Conservation (phyloP, 2,113 vertebrate species). For the Phoxinus phoxinus region DNA sequence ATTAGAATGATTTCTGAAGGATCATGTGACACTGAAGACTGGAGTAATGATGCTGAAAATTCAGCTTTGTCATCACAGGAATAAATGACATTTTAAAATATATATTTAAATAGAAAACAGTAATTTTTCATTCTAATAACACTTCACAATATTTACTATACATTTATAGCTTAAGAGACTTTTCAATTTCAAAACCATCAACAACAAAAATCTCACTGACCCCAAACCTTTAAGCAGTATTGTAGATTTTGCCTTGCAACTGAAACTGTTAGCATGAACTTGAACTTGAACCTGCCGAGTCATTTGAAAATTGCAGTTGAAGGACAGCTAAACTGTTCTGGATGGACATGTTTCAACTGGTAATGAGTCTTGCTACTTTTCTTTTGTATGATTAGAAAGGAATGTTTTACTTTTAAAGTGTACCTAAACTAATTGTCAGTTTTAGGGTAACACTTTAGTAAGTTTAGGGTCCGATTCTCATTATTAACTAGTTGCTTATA, state of each 20-base stretch:
- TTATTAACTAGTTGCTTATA: too few species aligned
- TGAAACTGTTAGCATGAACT: background rate
- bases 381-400: background rate
- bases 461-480: too few species aligned
- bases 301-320: background rate
- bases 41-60: background rate
- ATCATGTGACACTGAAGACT: background rate
- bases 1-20: background rate
- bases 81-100: background rate
- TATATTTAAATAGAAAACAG: background rate
- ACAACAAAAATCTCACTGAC: background rate
- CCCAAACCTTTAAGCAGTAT: background rate
- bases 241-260: background rate
- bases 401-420: background rate
- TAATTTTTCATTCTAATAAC: background rate
- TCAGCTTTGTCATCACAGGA: background rate
- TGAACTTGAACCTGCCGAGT: background rate
- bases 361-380: conserved; percentile 6
- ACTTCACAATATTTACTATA: background rate
- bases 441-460: background rate
- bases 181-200: background rate
- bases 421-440: background rate
- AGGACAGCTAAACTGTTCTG: background rate
- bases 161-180: background rate
- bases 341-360: conserved; percentile 13